Evolutionary conservation across 1,140 invertebrate species (phyloP), one percentile per base, ranked within the genome.

Genomic region (Drosophila pachea): DNA sequence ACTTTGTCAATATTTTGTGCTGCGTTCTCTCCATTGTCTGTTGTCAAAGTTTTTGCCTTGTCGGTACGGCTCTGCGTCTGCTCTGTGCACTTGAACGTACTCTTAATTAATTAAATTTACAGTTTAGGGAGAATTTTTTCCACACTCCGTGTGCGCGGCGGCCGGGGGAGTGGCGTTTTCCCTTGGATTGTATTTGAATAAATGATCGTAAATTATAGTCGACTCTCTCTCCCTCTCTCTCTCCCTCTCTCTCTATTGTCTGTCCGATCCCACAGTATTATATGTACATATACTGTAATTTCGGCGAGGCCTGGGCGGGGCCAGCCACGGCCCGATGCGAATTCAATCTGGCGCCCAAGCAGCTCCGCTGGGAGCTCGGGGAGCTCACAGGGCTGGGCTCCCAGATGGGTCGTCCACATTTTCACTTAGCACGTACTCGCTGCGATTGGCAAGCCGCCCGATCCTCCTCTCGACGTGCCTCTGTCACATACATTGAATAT

Each of bases 31-130:
- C 59, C 47, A 68, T 73, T 73, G 65, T 73, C 66, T 73, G 54
- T 53, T 16, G 65, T 31, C 47, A 68, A 63, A 69, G 67, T 69
- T 69, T 43, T 69, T 32, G 29, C 50, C 49, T 43, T 56, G 59
- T 32, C 32, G 40, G 3, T 55, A 7, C 40, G 47, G 36, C 49
- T 22, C 22, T 1, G 22, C 3, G 1, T 22, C 22, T 45, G 43
- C n/a, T 35, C 32, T 54, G 65, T 70, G 60, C 67, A 55, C 60
- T 67, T 55, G 55, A 64, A 65, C 52, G 64, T 64, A 60, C 31
- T 65, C 58, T 64, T 73, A 60, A 73, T 73, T 73, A 73, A 73
- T 73, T 64, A 69, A 73, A 73, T 73, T 69, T 69, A 60, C 54
- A 65, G 45, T 62, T 50, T 66, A 58, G 53, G 22, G 16, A 32